phyloP scores from a whole-genome alignment of 2,797 vertebrate species.

The Lutjanus argentimaculatus region DNA sequence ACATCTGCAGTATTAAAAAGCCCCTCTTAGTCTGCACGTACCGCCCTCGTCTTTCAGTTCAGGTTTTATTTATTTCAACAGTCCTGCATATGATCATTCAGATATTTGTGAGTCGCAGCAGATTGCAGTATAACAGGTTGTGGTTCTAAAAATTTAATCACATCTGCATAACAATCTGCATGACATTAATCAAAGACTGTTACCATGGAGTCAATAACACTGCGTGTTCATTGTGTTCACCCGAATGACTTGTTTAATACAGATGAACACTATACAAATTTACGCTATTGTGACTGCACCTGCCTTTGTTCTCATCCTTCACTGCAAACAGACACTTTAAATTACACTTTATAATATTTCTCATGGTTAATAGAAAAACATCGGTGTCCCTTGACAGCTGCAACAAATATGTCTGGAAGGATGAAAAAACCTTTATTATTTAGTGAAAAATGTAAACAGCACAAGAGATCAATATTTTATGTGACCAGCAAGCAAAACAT shows the following conservation, averaged over 20 bases:
- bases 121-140: not conserved
- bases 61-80: not conserved
- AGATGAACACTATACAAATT: not conserved
- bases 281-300: not conserved
- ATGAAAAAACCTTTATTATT: not conserved
- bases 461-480: not conserved
- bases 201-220: not conserved
- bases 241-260: not conserved
- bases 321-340: not conserved
- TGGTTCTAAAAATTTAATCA: not conserved
- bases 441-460: not conserved
- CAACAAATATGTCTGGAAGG: not conserved
- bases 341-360: not conserved
- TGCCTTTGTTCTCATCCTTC: not conserved
- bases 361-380: not conserved
- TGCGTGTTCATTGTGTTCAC: not conserved
- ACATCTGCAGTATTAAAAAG: conserved; percentile 8
- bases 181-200: not conserved
- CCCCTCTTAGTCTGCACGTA: not conserved
- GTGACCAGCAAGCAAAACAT: not conserved
- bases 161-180: not conserved
- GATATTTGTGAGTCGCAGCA: not conserved
- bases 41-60: not conserved
- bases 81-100: not conserved
- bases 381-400: not conserved